phyloP scores from a whole-genome alignment of 2,113 vertebrate species.

The Bungarus multicinctus region DNA sequence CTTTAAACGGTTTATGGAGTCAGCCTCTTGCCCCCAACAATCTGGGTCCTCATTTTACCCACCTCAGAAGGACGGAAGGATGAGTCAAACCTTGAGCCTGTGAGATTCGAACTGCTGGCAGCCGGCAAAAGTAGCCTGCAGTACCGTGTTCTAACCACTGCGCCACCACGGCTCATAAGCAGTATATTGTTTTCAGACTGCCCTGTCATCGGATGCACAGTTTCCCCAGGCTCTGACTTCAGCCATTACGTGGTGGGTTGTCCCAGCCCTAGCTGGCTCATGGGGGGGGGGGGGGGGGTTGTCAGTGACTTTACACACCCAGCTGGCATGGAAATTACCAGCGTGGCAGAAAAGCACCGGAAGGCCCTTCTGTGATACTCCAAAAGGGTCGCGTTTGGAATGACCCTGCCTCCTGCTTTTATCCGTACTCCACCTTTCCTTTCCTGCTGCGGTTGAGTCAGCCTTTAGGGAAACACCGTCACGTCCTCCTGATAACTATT shows the following conservation, averaged over 20 bases:
- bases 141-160: too few species aligned
- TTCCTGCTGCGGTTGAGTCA: background rate
- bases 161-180: background rate
- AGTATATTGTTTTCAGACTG: background rate
- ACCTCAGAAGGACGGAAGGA: too few species aligned
- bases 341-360: background rate
- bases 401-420: background rate
- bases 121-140: too few species aligned
- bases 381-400: background rate
- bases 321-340: background rate
- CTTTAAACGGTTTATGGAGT: too few species aligned
- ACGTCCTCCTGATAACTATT: slow-evolving; percentile 7
- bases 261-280: background rate
- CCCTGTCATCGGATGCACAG: background rate
- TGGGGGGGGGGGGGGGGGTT: too few species aligned
- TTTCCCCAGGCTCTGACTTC: too few species aligned
- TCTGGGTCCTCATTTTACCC: too few species aligned
- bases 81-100: too few species aligned
- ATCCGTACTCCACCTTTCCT: background rate
- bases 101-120: too few species aligned
- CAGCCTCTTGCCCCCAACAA: too few species aligned
- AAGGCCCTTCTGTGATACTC: background rate
- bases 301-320: background rate
- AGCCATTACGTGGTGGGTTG: background rate
- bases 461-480: background rate